Evolutionary conservation across 2,113 vertebrate genomes (phyloP).

Genomic region (Ptilonorhynchus violaceus): DNA sequence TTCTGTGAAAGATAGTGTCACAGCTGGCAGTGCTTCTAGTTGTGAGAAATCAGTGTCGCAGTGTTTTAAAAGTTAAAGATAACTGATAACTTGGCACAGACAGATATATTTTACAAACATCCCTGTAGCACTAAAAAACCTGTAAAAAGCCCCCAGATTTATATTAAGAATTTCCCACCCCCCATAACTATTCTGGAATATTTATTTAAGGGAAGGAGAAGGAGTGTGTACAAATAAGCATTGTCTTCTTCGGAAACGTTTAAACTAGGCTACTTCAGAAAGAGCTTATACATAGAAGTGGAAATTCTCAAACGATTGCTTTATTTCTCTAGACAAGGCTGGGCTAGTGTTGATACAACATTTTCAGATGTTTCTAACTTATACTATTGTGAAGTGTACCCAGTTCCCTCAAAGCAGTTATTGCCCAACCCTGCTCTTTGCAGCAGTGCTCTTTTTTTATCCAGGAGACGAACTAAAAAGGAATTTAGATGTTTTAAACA

Average conservation of each 20-base stretch:
- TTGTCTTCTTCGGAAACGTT: neutral
- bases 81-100: neutral
- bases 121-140: neutral
- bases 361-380: neutral
- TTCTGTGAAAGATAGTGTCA: conserved; percentile 70
- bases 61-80: neutral
- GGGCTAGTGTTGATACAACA: neutral
- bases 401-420: neutral
- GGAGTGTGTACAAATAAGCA: neutral
- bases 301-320: neutral
- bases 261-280: neutral
- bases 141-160: neutral
- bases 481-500: neutral
- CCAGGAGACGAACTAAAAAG: neutral
- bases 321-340: neutral
- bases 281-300: neutral
- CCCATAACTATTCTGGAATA: neutral
- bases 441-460: neutral
- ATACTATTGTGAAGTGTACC: neutral
- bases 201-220: neutral
- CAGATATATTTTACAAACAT: neutral
- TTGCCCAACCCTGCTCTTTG: neutral
- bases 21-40: conserved; percentile 73
- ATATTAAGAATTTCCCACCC: neutral
- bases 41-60: conserved; percentile 69